Evolutionary conservation across 2,113 vertebrate species (phyloP).

Genomic region (Anser cygnoides): DNA sequence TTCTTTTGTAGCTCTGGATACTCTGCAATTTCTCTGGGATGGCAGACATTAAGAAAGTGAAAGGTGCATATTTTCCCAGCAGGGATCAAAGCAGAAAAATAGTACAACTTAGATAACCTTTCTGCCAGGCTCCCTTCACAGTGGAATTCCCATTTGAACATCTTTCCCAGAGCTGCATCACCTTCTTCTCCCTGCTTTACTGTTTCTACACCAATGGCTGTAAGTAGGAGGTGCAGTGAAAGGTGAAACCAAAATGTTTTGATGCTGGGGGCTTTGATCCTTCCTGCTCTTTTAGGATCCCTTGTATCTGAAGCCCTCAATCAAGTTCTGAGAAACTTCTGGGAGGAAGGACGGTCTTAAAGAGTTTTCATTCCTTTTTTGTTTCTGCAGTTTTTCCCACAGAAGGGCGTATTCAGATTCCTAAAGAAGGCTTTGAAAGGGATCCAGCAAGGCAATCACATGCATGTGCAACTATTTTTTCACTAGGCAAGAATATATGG

Average conservation of each 20-base stretch:
- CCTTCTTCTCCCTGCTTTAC: not conserved
- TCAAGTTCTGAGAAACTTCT: slow-evolving; percentile 53
- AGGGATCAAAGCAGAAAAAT: slow-evolving; percentile 30
- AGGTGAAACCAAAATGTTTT: slow-evolving; percentile 60
- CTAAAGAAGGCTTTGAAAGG: slow-evolving; percentile 63
- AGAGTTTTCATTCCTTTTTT: slow-evolving; percentile 40
- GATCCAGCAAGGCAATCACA: slow-evolving; percentile 63
- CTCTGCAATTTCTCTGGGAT: not conserved
- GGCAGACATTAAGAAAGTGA: not conserved
- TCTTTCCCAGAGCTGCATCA: slow-evolving; percentile 9
- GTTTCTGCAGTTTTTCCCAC: slow-evolving; percentile 60
- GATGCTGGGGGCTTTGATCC: slow-evolving; percentile 27
- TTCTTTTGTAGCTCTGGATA: not conserved
- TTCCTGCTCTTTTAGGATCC: slow-evolving; percentile 24
- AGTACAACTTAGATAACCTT: slow-evolving; percentile 11
- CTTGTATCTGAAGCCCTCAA: slow-evolving; percentile 21
- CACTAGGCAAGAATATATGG: slow-evolving; percentile 55
- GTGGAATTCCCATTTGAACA: not conserved
- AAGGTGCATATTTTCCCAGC: slow-evolving; percentile 17
- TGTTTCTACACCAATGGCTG: slow-evolving; percentile 2
- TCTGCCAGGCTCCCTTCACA: not conserved
- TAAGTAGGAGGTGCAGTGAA: slow-evolving; percentile 43
- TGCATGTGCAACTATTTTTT: slow-evolving; percentile 68
- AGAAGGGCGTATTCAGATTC: slow-evolving; percentile 66
- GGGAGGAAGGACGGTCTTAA: slow-evolving; percentile 15